A percentile compares a stretch with the other conserved stretches of the same genome.
phyloP scores from a whole-genome alignment of 1,140 invertebrate species.

The Temnothorax curvispinosus region DNA sequence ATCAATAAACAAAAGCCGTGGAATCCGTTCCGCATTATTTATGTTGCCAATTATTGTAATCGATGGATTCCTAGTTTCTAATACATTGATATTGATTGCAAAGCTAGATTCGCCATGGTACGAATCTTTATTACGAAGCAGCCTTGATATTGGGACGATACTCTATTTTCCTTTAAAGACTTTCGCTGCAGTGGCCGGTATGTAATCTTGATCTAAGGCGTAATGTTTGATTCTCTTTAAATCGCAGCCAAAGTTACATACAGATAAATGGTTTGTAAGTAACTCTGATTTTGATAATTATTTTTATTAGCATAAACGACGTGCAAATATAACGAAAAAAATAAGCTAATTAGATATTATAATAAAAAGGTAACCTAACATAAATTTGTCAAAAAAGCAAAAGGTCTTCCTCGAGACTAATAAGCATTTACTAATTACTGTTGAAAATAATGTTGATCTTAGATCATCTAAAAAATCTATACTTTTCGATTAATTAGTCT shows the following conservation, averaged over 20 bases:
- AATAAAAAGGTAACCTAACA: neutral
- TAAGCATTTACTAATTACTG: neutral
- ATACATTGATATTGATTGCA: conserved; percentile 72
- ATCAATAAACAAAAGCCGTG: conserved; percentile 26
- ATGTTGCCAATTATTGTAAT: conserved; percentile 28
- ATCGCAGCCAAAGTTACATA: conserved; percentile 23
- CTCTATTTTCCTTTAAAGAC: conserved; percentile 72
- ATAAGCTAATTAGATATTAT: neutral
- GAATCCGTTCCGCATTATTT: conserved; percentile 28
- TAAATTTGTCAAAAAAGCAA: neutral
- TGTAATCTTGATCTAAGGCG: conserved; percentile 60
- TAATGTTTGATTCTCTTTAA: conserved; percentile 13
- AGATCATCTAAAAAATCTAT: conserved; percentile 53
- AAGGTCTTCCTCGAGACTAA: neutral
- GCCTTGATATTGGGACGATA: conserved; percentile 67
- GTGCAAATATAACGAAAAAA: conserved; percentile 10
- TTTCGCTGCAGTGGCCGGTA: conserved; percentile 48
- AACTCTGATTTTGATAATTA: neutral
- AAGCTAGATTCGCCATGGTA: conserved; percentile 58
- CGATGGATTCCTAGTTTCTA: conserved; percentile 49
- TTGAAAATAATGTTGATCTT: conserved; percentile 55
- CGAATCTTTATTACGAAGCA: conserved; percentile 67
- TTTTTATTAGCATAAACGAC: neutral
- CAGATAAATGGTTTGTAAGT: conserved; percentile 30
- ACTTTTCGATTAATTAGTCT: conserved; percentile 59